Evolutionary conservation across 2,797 vertebrate genomes (phyloP), one percentile per base, ranked within the genome.

Genomic region (Eutrigla gurnardus): DNA sequence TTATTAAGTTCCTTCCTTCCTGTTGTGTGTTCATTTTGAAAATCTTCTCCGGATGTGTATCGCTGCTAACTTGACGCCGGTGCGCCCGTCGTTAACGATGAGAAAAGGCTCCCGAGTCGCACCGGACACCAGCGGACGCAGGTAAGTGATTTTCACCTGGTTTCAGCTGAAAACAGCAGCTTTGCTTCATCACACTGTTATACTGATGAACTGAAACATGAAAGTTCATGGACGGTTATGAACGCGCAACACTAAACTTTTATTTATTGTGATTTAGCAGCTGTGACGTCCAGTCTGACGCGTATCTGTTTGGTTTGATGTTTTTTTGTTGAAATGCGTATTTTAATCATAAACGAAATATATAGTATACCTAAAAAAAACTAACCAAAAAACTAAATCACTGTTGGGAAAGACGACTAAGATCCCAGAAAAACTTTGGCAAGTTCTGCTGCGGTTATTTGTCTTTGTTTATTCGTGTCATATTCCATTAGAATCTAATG

Each of bases 131-230:
- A 67, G 79, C 71, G 17, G 72, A 46, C 80, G 15, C 83, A 91
- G 91, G 92, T 93, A 86, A 82, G 79, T 37, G 2, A n/a, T 32
- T 68, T 18, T 70, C 49, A 81, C 77, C 77, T 68, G 70, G 3
- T 10, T 52, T 6, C 32, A 8, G n/a, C 17, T 50, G 25, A 70
- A 32, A 5, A 7, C 6, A 1, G 6, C 6, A 4, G 3, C 10
- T 14, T 9, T 3, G 12, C 12, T 25, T 7, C 8, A 13, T 8
- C 52, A 2, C 0, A 15, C 1, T 10, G 14, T n/a, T 2, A 9
- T 12, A 4, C 1, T 33, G 1, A 45, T 14, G 39, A 49, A 65
- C 1, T 25, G 3, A 18, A 67, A 62, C 10, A 7, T 53, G n/a
- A 33, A 65, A 63, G 14, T 46, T 55, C 18, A 53, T 43, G 12